Evolutionary conservation across 2,888 invertebrate species (phyloP), one percentile per base, ranked within the genome.

Genomic region (Gisinianus flammeolus): DNA sequence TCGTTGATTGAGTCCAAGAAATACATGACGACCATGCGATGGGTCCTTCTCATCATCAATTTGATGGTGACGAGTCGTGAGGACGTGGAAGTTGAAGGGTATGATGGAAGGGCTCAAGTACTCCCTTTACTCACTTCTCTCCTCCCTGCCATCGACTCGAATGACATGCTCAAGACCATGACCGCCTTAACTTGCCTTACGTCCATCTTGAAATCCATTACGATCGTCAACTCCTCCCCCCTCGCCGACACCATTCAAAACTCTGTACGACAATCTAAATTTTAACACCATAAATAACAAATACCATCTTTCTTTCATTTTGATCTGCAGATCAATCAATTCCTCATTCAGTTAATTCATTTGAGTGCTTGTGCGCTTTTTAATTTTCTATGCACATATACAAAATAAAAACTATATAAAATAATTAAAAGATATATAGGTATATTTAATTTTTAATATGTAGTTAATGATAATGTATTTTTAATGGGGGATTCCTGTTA

Each of bases 101-200:
- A 58, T n/a, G 62, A 58, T 24, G 62, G 62, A 8, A 6, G 62
- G 24, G 6, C 22, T 12, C n/a, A 12, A 8, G 62, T 58, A 6
- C 6, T 58, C 5, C 62, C 62, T 8, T 58, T 58, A n/a, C 10
- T n/a, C 62, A 6, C 8, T 22, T 58, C 62, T 24, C n/a, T 58
- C 6, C 62, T 58, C n/a, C 62, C 62, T n/a, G 62, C 62, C n/a
- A 58, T 58, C n/a, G 62, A 58, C 62, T 6, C n/a, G 22, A 58
- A 24, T 24, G 62, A 58, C 24, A 58, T 58, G 62, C 22, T 8
- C 62, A 58, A 58, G 62, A 58, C 62, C 6, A 22, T 6, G 8
- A 6, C 6, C n/a, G 62, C 62, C 62, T 8, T 58, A 5, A 24
- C 6, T n/a, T 12, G 6, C 8, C n/a, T 58, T 12, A 22, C 62